Evolutionary conservation across 2,797 vertebrate genomes (phyloP), one percentile per base, ranked within the genome.

Genomic region (Sarcoramphus papa): DNA sequence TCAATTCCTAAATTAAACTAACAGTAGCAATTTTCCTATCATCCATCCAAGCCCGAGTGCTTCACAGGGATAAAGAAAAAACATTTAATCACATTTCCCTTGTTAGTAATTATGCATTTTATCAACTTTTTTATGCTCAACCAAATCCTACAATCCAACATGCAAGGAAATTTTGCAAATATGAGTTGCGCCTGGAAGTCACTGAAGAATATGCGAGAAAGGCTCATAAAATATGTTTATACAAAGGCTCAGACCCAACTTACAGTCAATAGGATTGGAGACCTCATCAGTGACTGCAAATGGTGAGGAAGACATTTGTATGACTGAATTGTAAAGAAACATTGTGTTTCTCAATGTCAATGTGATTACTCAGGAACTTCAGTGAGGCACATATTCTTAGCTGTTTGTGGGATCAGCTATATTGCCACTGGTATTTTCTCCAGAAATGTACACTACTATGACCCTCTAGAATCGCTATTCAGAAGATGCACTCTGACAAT

Each of bases 281-380:
- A 57, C 14, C 8, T 75, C 72, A 53, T 2, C 62, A 43, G 41
- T 7, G 45, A 24, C 21, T 62, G 79, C 41, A 43, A 48, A 40
- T 4, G 10, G 12, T 0, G 0, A 85, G 47, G 20, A 35, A 64
- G 59, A n/a, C 1, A 40, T 60, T 77, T 77, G 40, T 56, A 35
- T 18, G 19, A 53, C 15, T 28, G 47, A 91, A 76, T 2, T 60
- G 50, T 22, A 73, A 56, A 78, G 31, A 68, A 86, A 60, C 3
- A 18, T 2, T 30, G 35, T 17, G 27, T 23, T 85, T 75, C 50
- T 50, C 53, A n/a, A 8, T 13, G 70, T 27, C 41, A 60, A 3
- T 33, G 25, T 3, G 23, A 77, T 45, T 30, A 8, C 37, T 53
- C 10, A 48, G 64, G 68, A 80, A 33, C 13, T 51, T 50, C 53